phyloP scores from a whole-genome alignment of 2,797 vertebrate species.

The Xerus rutilus region DNA sequence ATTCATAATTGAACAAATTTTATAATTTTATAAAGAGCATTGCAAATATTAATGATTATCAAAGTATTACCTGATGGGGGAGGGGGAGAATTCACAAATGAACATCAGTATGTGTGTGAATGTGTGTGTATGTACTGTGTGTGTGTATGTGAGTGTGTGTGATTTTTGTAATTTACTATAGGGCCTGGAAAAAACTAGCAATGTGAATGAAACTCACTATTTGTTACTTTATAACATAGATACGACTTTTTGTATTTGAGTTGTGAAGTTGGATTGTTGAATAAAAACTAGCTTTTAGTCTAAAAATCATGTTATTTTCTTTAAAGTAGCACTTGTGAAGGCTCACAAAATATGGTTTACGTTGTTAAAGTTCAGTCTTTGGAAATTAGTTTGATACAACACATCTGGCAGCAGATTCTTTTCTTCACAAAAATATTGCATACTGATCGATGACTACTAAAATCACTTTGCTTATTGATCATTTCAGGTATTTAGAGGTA shows the following conservation, averaged over 20 bases:
- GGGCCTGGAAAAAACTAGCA: neutral
- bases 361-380: conserved; percentile 58
- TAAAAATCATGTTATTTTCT: conserved; percentile 49
- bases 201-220: neutral
- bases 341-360: neutral
- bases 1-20: conserved; percentile 37
- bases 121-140: neutral
- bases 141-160: neutral
- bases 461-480: conserved; percentile 63
- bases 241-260: neutral
- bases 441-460: conserved; percentile 28
- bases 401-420: conserved; percentile 40
- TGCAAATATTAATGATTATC: conserved; percentile 34
- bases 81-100: neutral
- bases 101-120: neutral
- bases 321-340: neutral
- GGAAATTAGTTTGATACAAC: conserved; percentile 49
- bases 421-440: conserved; percentile 60
- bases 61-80: neutral
- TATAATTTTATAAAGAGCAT: conserved; percentile 47
- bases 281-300: conserved; percentile 20
- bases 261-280: conserved; percentile 42
- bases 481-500: conserved; percentile 94
- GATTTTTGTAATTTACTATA: conserved; percentile 51
- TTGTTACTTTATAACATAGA: conserved; percentile 42